Percentiles rank a stretch among this genome's conserved stretches.
Conservation (phyloP, 2,797 vertebrate species). For the Morelia viridis region DNA sequence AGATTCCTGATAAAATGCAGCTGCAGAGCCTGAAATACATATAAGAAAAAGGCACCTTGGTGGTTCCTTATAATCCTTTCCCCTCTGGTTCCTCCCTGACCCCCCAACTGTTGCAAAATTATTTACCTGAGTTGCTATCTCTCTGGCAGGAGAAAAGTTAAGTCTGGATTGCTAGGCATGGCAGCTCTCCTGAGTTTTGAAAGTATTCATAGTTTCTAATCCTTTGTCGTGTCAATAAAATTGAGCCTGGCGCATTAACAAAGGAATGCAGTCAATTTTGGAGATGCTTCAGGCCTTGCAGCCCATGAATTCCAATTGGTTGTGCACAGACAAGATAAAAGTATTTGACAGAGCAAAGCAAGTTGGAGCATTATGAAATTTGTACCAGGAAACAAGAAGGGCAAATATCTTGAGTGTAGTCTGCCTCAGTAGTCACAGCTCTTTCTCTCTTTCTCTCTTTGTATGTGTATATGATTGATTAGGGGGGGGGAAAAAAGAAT, state of each 20-base stretch:
- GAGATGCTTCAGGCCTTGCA: slow-evolving; percentile 19
- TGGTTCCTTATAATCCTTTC: neutral
- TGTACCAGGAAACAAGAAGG: slow-evolving; percentile 21
- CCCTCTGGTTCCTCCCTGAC: neutral
- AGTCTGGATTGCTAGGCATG: neutral
- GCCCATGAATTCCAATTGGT: slow-evolving; percentile 19
- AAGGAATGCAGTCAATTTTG: neutral
- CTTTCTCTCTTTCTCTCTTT: neutral
- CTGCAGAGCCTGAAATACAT: neutral
- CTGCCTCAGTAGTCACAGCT: neutral
- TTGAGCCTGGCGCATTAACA: neutral
- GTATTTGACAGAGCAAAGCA: slow-evolving; percentile 4
- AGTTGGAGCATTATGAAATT: slow-evolving; percentile 30
- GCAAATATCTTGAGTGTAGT: neutral
- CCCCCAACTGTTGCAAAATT: neutral
- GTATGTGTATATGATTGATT: neutral
- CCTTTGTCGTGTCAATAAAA: slow-evolving; percentile 14
- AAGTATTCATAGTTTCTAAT: neutral
- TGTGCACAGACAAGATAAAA: slow-evolving; percentile 16
- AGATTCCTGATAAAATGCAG: neutral
- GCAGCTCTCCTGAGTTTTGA: slow-evolving; percentile 4
- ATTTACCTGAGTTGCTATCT: neutral
- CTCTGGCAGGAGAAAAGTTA: neutral
- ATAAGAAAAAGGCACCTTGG: neutral
- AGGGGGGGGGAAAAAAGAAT: neutral